Evolutionary conservation across 1,140 invertebrate species (phyloP).

Genomic region (Agrilus planipennis): DNA sequence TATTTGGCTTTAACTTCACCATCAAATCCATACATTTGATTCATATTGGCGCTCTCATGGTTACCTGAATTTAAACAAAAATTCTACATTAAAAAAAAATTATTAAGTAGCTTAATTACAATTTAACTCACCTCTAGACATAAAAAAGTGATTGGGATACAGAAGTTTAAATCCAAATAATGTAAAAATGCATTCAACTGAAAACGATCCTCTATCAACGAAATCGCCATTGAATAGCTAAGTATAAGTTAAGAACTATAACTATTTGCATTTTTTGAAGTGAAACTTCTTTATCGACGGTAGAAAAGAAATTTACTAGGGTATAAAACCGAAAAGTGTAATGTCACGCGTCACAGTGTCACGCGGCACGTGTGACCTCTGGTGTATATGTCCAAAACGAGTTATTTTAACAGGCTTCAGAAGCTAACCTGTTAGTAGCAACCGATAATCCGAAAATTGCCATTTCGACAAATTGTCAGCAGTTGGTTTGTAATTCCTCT

Average conservation of each 20-base stretch:
- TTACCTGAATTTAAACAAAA: constrained; percentile 58
- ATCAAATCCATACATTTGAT: constrained; percentile 98
- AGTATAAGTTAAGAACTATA: constrained; percentile 43
- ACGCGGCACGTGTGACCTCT: too few species aligned
- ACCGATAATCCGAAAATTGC: too few species aligned
- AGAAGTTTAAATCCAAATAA: constrained; percentile 95
- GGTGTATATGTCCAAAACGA: too few species aligned
- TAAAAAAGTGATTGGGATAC: constrained; percentile 95
- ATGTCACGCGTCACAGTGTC: too few species aligned
- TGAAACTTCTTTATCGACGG: too few species aligned
- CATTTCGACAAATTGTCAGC: too few species aligned
- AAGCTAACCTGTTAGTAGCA: too few species aligned
- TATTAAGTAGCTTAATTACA: constrained; percentile 9
- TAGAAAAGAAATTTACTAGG: too few species aligned
- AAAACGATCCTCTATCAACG: constrained; percentile 98
- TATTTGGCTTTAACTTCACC: constrained; percentile 97
- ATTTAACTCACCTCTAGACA: constrained; percentile 92
- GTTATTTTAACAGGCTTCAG: too few species aligned
- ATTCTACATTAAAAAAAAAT: constrained; percentile 2
- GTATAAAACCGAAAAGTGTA: too few species aligned
- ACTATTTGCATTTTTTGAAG: too few species aligned
- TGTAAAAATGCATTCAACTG: constrained; percentile 97
- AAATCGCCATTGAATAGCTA: constrained; percentile 97
- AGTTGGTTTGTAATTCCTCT: too few species aligned
- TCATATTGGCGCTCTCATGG: constrained; percentile 97